phyloP scores from a whole-genome alignment of 2,888 invertebrate species.

The Ornithoptera priamus region DNA sequence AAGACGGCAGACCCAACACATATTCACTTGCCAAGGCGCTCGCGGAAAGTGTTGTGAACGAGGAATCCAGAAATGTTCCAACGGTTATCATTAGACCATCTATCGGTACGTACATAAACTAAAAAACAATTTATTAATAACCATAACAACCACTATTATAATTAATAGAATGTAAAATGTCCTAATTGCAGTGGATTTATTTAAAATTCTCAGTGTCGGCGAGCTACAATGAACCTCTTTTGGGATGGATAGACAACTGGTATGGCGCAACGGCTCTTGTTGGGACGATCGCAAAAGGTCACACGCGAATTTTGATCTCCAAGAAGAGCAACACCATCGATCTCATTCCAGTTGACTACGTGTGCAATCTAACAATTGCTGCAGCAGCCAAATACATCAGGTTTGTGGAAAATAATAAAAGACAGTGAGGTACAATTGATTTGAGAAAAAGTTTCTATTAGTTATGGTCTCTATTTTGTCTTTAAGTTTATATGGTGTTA shows the following conservation, averaged over 20 bases:
- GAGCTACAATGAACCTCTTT: conserved; percentile 80
- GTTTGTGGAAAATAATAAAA: conserved; percentile 30
- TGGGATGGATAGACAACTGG: conserved; percentile 95
- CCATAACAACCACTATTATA: background rate
- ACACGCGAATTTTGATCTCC: conserved; percentile 87
- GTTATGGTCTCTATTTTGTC: too few relatives aligned
- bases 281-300: conserved; percentile 82
- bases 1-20: conserved; percentile 43
- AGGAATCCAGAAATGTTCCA: conserved; percentile 40
- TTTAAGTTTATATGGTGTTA: too few relatives aligned
- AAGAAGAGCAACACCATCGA: conserved; percentile 84
- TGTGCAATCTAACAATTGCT: conserved; percentile 81
- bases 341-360: conserved; percentile 89
- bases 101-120: conserved; percentile 12
- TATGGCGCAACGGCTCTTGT: conserved; percentile 89
- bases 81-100: conserved; percentile 48
- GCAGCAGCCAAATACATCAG: conserved; percentile 48
- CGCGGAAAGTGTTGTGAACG: conserved; percentile 39
- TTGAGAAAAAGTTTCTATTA: too few relatives aligned
- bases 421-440: too few relatives aligned
- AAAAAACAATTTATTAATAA: background rate
- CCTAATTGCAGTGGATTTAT: too few relatives aligned
- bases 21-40: conserved; percentile 48
- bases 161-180: background rate
- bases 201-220: conserved; percentile 29